Evolutionary conservation across 2,797 vertebrate species (phyloP).

Genomic region (Mormyrops attenuatus): DNA sequence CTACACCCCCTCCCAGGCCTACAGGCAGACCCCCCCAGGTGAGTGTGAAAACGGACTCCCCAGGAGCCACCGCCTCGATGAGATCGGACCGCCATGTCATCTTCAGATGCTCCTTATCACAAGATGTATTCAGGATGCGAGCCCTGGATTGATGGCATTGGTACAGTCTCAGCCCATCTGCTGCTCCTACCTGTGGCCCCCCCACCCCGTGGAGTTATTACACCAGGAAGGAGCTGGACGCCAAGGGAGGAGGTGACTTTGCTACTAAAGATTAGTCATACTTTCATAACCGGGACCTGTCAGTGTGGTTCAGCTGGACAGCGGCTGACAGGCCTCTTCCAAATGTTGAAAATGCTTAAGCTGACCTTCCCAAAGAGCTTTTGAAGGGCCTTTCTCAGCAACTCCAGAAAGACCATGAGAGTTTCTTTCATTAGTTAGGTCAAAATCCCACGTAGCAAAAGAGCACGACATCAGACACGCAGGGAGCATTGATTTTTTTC

Average conservation of each 20-base stretch:
- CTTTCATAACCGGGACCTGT: background rate
- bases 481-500: background rate
- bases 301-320: background rate
- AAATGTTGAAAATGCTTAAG: background rate
- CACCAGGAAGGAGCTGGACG: background rate
- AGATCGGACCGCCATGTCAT: background rate
- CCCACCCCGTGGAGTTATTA: background rate
- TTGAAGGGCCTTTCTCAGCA: background rate
- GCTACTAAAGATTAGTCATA: background rate
- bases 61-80: background rate
- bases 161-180: background rate
- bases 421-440: background rate
- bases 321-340: background rate
- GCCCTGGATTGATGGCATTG: background rate
- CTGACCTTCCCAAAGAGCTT: background rate
- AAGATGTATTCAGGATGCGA: background rate
- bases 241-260: background rate
- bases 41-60: background rate
- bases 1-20: background rate
- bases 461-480: background rate
- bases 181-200: background rate
- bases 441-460: background rate
- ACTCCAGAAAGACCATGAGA: background rate
- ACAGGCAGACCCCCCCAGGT: background rate
- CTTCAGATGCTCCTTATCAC: background rate